Evolutionary conservation across 2,888 invertebrate species (phyloP).

Genomic region (Cacoxenus indagator): DNA sequence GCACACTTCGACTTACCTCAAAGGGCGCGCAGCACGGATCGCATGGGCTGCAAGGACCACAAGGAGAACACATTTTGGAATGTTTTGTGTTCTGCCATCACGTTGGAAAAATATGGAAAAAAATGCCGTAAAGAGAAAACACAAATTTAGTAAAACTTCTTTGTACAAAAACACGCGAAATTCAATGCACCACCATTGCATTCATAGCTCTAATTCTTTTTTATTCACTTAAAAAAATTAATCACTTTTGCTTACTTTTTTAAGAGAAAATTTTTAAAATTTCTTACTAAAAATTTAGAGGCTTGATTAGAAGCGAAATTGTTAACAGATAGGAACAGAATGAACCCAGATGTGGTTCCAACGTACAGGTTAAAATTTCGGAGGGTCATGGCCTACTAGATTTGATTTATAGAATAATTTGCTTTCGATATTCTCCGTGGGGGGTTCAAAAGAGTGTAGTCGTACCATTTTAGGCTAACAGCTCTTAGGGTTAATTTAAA

Average conservation of each 20-base stretch:
- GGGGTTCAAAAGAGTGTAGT: too few relatives aligned
- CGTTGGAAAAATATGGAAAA: background rate
- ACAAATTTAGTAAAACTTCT: background rate
- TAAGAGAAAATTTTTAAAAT: conserved; percentile 35
- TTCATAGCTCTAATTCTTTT: conserved; percentile 31
- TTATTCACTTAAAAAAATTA: conserved; percentile 33
- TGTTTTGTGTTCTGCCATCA: conserved; percentile 36
- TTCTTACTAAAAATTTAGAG: conserved; percentile 49
- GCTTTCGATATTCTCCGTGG: too few relatives aligned
- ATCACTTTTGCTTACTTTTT: conserved; percentile 40
- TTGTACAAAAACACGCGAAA: background rate
- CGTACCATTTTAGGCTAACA: too few relatives aligned
- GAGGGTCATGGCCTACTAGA: too few relatives aligned
- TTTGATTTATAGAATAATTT: too few relatives aligned
- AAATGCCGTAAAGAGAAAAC: background rate
- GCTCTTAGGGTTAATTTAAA: too few relatives aligned
- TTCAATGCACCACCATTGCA: background rate
- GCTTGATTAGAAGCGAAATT: conserved; percentile 48
- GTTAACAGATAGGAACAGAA: conserved; percentile 51
- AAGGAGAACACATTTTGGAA: conserved; percentile 59
- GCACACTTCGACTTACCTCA: conserved; percentile 60
- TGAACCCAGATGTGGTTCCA: too few relatives aligned
- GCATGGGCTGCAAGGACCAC: conserved; percentile 57
- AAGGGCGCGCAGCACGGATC: conserved; percentile 68
- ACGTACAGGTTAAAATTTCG: too few relatives aligned